Evolutionary conservation across 2,113 vertebrate species (phyloP), one percentile per base, ranked within the genome.

Genomic region (Nesospiza acunhae): DNA sequence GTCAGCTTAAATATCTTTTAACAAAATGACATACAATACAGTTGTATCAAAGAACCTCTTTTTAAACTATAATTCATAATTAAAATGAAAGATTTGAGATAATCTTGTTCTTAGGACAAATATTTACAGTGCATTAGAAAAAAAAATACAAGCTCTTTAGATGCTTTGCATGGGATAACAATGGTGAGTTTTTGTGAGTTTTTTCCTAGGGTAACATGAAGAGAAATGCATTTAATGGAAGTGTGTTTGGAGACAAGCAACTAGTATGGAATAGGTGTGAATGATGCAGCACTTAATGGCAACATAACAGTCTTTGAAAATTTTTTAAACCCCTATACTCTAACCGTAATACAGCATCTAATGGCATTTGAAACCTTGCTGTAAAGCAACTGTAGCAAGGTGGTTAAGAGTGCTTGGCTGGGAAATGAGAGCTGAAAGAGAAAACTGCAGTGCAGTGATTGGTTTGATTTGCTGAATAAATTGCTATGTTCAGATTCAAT

Each of bases 381-480:
- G 84, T 93, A 96, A 95, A 98, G 81, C 42, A 96, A 50, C 96
- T 79, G 60, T 76, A 96, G 79, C 70, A 90, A 94, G 94, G 79
- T 97, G 92, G 60, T 97, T 97, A 97, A 97, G 94, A 97, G 92
- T 96, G 94, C 94, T 97, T 96, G 97, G 91, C 70, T 96, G 90
- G 96, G 92, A 97, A 98, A 98, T 97, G 93, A 96, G 94, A 98
- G 91, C 89, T 84, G 92, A 98, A 97, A 96, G 88, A 94, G 80
- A 95, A 97, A 98, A 96, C 93, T 96, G 87, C 96, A 97, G 95
- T 91, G 81, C 89, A 94, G 97, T 97, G 97, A 98, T 98, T 97
- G 97, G 96, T 96, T 98, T 98, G 97, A 97, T 98, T 98, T 98
- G 95, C 94, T 97, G 97, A 98, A 98, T 98, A 98, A 98, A 98